Evolutionary conservation across 2,888 invertebrate genomes (phyloP), one percentile per base, ranked within the genome.

Genomic region (Patella pellucida): DNA sequence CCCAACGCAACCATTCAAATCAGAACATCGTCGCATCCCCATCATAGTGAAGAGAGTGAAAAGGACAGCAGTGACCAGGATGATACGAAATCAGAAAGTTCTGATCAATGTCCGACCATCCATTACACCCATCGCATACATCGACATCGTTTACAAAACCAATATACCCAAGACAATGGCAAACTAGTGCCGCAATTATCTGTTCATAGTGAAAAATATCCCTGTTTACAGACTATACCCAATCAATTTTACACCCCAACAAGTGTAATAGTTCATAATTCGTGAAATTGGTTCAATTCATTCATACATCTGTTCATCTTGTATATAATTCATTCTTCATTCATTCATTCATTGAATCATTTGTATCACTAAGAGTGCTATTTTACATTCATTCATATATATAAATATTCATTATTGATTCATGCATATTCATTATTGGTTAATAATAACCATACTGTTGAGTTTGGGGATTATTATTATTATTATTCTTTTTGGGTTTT

Each of bases 31-130:
- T 12, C 52, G 72, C 27, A 51, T 69, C 72, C 70, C 72, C 77
- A 72, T 41, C 78, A 81, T 27, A 77, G 83, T 74, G 85, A 85
- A 73, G 87, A 87, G 69, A 85, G 85, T 80, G 87, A 86, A 76
- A 83, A 84, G 71, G 83, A 85, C 62, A 79, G 77, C 52, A 86
- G 86, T 82, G 87, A 86, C 75, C 83, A 78, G n/a, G 86, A 87
- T 27, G 86, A 86, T 70, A 72, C 79, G 11, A 82, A 82, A 72
- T 85, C 85, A n/a, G 84, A 85, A 71, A 80, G 82, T 77, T 85
- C 84, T 2, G 85, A 83, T 12, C 82, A 83, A 11, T 85, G 83
- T 71, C 85, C 85, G 9, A 86, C 85, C 11, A 54, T 78, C 52
- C 76, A 71, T 31, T 79, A 81, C 27, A 54, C 77, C 19, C 78